Evolutionary conservation across 2,113 vertebrate species (phyloP).

Genomic region (Rhinoderma darwinii): DNA sequence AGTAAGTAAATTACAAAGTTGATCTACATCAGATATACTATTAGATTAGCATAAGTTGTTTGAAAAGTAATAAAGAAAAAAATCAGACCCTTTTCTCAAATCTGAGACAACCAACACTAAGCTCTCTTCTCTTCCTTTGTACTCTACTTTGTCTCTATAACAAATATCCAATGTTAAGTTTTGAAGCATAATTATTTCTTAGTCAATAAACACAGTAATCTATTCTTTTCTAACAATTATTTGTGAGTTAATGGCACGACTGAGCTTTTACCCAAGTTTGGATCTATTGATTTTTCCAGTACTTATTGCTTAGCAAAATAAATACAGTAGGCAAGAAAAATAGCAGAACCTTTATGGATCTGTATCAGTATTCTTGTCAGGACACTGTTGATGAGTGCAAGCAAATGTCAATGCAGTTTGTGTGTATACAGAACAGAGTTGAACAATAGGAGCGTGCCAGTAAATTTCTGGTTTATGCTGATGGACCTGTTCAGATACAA

Average conservation of each 20-base stretch:
- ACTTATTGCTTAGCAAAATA: constrained; percentile 39
- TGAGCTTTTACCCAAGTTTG: constrained; percentile 39
- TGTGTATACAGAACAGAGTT: background rate
- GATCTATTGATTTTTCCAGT: constrained; percentile 36
- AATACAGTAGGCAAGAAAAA: constrained; percentile 36
- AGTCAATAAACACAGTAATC: constrained; percentile 38
- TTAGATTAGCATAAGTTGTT: too few relatives aligned
- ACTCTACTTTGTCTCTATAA: background rate
- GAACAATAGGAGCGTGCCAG: background rate
- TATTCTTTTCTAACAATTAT: constrained; percentile 47
- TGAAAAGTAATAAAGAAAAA: too few relatives aligned
- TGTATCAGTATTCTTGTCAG: constrained; percentile 23
- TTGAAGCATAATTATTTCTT: constrained; percentile 45
- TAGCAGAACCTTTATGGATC: constrained; percentile 18
- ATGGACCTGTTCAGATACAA: background rate
- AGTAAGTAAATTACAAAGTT: too few relatives aligned
- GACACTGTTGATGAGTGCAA: background rate
- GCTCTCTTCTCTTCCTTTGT: background rate
- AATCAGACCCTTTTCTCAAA: background rate
- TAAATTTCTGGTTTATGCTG: background rate
- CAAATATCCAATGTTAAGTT: constrained; percentile 21
- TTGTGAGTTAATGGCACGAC: constrained; percentile 43
- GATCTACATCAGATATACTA: too few relatives aligned
- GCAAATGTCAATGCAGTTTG: background rate
- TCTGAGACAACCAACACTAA: too few relatives aligned